These are phyloP conservation scores for Epinephelus fuscoguttatus DNA, from an alignment of 2,113 vertebrate genomes.

Conservation along the genomic window DNA sequence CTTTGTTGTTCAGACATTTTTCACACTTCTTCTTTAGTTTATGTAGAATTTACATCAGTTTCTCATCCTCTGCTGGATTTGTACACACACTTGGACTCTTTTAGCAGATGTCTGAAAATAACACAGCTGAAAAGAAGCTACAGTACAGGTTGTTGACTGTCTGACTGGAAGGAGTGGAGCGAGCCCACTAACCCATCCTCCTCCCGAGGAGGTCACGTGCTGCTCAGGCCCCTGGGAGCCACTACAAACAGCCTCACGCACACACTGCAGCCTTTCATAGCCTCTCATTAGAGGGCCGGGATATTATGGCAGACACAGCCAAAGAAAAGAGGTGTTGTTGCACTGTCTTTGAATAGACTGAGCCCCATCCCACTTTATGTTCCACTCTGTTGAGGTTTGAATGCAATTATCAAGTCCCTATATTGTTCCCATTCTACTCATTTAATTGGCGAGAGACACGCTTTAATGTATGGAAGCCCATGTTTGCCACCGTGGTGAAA, in stretches of 20 bases:
- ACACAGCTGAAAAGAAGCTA: slow-evolving; percentile 39
- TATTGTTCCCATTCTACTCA: slow-evolving; percentile 7
- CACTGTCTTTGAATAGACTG: slow-evolving; percentile 1
- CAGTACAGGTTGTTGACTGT: slow-evolving; percentile 45
- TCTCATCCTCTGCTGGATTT: slow-evolving; percentile 25
- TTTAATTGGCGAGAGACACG: background rate
- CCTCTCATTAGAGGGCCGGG: slow-evolving; percentile 46
- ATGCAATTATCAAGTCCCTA: slow-evolving; percentile 17
- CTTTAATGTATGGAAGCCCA: background rate
- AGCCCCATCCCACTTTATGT: slow-evolving; percentile 1
- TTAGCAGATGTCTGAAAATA: slow-evolving; percentile 4
- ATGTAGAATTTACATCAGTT: slow-evolving; percentile 23
- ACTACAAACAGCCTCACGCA: slow-evolving; percentile 30
- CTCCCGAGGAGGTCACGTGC: slow-evolving; percentile 48
- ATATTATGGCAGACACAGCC: slow-evolving; percentile 46
- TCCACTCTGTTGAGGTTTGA: slow-evolving; percentile 11
- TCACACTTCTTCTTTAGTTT: slow-evolving; percentile 3
- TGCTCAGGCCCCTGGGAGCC: slow-evolving; percentile 45
- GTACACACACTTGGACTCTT: slow-evolving; percentile 1
- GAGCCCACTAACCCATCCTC: slow-evolving; percentile 33
- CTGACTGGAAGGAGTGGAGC: slow-evolving; percentile 41
- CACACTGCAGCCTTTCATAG: slow-evolving; percentile 73
- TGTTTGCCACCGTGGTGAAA: too few relatives aligned
- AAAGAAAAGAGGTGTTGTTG: slow-evolving; percentile 62
- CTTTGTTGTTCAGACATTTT: background rate